Conservation (phyloP, 2,888 invertebrate genomes). For the Sinodicranocentrus sp. region DNA sequence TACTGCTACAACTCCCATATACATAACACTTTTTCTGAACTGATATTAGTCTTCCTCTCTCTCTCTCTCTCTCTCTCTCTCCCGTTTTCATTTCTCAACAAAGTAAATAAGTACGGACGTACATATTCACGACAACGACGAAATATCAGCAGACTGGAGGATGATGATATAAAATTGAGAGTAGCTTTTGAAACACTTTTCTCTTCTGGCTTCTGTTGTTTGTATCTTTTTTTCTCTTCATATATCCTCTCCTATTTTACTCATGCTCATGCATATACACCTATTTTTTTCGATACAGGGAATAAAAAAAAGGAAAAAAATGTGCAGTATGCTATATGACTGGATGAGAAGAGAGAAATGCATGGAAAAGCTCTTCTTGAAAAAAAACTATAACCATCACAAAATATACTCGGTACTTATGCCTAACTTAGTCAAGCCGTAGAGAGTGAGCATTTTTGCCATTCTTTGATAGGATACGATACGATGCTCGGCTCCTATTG, state of each 20-base stretch:
- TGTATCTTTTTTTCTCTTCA: conserved; percentile 38
- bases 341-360: conserved; percentile 43
- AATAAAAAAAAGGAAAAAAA: conserved; percentile 16
- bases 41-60: conserved; percentile 66
- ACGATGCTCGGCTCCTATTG: conserved; percentile 41
- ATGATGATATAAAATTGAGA: conserved; percentile 67
- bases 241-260: no score
- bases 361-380: conserved; percentile 44
- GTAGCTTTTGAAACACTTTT: conserved; percentile 68
- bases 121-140: conserved; percentile 1
- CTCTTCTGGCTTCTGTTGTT: conserved; percentile 40
- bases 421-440: conserved; percentile 36
- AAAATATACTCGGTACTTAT: conserved; percentile 60
- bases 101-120: conserved; percentile 18
- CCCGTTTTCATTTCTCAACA: not conserved
- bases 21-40: conserved; percentile 70
- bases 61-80: conserved; percentile 28
- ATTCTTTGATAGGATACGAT: conserved; percentile 35
- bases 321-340: not conserved
- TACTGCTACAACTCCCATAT: conserved; percentile 65
- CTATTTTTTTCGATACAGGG: conserved; percentile 20
- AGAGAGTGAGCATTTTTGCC: conserved; percentile 28
- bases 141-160: conserved; percentile 30
- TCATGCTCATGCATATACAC: not conserved
- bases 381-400: conserved; percentile 64